Percentiles rank a stretch among this genome's conserved stretches.
Evolutionary conservation across 2,888 invertebrate species (phyloP).

Genomic region (Meta bourneti): DNA sequence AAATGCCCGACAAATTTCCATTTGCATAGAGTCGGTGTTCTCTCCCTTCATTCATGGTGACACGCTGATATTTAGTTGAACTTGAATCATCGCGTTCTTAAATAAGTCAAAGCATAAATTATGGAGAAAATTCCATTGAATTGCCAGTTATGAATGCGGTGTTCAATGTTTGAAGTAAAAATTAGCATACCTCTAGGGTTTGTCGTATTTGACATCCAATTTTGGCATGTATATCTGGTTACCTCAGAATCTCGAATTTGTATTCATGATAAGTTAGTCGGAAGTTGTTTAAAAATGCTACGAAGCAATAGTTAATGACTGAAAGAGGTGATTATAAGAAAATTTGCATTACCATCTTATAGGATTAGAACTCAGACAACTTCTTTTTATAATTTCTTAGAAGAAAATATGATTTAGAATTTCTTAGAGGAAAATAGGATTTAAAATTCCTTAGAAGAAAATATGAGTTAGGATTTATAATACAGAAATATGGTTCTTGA

Average conservation of each 20-base stretch:
- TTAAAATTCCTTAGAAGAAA: no score
- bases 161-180: slow-evolving; percentile 35
- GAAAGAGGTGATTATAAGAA: no score
- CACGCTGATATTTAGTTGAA: slow-evolving; percentile 54
- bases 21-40: slow-evolving; percentile 31
- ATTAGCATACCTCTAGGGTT: slow-evolving; percentile 31
- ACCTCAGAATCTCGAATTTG: slow-evolving; percentile 7
- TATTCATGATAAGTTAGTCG: neutral
- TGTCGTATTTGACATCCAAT: slow-evolving; percentile 43
- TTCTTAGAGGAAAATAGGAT: no score
- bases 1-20: slow-evolving; percentile 45
- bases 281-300: neutral
- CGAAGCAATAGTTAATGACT: no score
- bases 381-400: no score
- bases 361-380: no score
- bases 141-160: slow-evolving; percentile 13
- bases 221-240: slow-evolving; percentile 22
- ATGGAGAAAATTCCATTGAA: slow-evolving; percentile 35
- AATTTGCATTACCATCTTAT: no score
- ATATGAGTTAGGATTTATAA: no score
- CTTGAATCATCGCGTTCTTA: slow-evolving; percentile 43
- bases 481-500: no score
- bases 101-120: slow-evolving; percentile 57
- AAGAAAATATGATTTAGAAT: no score
- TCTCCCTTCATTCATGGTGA: slow-evolving; percentile 24